Evolutionary conservation across 2,113 vertebrate genomes (phyloP).

Genomic region (Peromyscus polionotus): DNA sequence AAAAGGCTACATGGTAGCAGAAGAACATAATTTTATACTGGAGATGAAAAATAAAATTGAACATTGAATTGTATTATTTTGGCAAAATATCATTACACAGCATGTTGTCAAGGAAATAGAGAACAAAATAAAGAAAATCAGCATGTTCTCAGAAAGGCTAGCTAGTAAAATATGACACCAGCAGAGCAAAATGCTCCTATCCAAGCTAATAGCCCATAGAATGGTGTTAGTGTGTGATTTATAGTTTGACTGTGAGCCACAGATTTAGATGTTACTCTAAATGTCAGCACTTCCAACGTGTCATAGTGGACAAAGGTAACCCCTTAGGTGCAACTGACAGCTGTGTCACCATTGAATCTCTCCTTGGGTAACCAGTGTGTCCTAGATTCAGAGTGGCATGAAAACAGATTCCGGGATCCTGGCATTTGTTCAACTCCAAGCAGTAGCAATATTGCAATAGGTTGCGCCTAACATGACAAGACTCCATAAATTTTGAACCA

Average conservation of each 20-base stretch:
- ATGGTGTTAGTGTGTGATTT: not conserved
- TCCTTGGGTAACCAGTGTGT: slow-evolving; percentile 23
- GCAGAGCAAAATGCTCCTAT: slow-evolving; percentile 46
- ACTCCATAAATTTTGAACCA: not conserved
- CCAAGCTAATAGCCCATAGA: not conserved
- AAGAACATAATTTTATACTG: slow-evolving; percentile 2
- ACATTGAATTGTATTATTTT: slow-evolving; percentile 67
- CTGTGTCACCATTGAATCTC: slow-evolving; percentile 29
- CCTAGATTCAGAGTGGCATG: not conserved
- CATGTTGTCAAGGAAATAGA: slow-evolving; percentile 44
- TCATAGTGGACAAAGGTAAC: slow-evolving; percentile 45
- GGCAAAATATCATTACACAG: slow-evolving; percentile 57
- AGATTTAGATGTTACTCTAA: slow-evolving; percentile 36
- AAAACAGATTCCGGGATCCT: not conserved
- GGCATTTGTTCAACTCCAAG: not conserved
- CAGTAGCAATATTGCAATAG: not conserved
- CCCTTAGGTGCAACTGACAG: not conserved
- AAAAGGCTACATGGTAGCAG: not conserved
- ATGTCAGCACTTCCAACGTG: not conserved
- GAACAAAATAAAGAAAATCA: slow-evolving; percentile 62
- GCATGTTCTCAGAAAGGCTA: slow-evolving; percentile 31
- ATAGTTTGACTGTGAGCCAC: not conserved
- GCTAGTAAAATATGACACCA: not conserved
- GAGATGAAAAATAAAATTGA: slow-evolving; percentile 47
- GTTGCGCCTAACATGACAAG: not conserved